Conservation (phyloP, 2,113 vertebrate species). For the Lethenteron camtschaticum region DNA sequence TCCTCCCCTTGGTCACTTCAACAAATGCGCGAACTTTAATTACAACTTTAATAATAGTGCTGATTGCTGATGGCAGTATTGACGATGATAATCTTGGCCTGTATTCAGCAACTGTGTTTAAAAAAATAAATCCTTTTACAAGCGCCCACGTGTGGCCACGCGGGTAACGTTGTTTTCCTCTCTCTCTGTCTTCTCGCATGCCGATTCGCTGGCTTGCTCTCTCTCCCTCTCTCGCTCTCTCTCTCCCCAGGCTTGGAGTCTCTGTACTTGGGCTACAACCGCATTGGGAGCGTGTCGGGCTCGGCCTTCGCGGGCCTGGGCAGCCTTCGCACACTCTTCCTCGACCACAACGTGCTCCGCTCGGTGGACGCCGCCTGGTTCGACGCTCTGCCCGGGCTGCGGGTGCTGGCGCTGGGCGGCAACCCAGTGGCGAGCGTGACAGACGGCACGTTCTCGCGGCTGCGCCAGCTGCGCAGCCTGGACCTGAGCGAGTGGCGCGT, state of each 20-base stretch:
- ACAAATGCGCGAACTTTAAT: too few species aligned
- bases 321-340: not conserved
- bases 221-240: not conserved
- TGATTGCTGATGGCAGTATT: not conserved
- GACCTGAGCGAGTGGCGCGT: slow-evolving; percentile 65
- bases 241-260: not conserved
- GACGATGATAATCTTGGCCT: not conserved
- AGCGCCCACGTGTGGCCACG: not conserved
- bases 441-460: not conserved
- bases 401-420: not conserved
- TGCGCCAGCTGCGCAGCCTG: slow-evolving; percentile 35
- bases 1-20: too few species aligned
- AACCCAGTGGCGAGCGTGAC: not conserved
- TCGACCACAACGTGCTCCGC: not conserved
- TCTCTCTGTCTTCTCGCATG: too few species aligned
- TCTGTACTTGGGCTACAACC: not conserved
- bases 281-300: not conserved
- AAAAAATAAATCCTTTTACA: not conserved
- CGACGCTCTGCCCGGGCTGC: not conserved
- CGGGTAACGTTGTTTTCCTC: not conserved
- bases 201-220: too few species aligned
- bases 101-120: not conserved
- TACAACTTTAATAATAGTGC: too few species aligned
- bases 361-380: not conserved
- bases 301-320: not conserved